Percentiles rank a stretch among this genome's conserved stretches.
These are phyloP conservation scores for Sciurus niger DNA, from an alignment of 2,113 vertebrate genomes.

Conservation along the genomic window DNA sequence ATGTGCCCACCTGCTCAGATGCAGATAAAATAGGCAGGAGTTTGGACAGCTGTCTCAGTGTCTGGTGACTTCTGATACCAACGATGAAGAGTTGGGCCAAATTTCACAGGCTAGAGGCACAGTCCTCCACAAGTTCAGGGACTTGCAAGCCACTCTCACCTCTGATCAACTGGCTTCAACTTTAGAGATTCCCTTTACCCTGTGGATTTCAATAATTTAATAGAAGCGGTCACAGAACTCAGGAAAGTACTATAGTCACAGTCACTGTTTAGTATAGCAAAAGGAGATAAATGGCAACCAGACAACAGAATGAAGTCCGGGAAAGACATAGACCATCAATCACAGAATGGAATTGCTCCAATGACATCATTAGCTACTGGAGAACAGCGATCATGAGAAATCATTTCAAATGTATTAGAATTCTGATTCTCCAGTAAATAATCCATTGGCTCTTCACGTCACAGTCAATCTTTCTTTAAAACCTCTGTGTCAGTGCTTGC, in stretches of 20 bases:
- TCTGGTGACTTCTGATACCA: conserved; percentile 32
- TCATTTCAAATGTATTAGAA: conserved; percentile 57
- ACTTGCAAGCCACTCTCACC: too few species aligned
- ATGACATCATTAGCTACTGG: conserved; percentile 64
- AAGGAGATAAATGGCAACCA: too few species aligned
- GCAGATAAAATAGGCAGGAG: conserved; percentile 78
- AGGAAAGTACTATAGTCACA: too few species aligned
- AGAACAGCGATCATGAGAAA: conserved; percentile 68
- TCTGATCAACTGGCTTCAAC: too few species aligned
- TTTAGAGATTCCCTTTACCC: too few species aligned
- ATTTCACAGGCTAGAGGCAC: too few species aligned
- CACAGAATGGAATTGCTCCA: conserved; percentile 56
- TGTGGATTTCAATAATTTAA: too few species aligned
- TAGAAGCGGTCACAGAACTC: too few species aligned
- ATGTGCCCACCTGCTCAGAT: conserved; percentile 76
- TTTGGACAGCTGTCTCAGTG: conserved; percentile 58
- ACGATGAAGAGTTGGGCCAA: too few species aligned
- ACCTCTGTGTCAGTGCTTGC: background rate
- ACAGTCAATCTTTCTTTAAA: background rate
- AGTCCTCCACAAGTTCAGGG: too few species aligned
- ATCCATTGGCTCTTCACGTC: background rate
- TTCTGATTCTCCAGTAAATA: background rate
- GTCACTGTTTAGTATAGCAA: too few species aligned
- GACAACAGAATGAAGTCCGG: too few species aligned
- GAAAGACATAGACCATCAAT: conserved; percentile 48